These are phyloP conservation scores for Microctenopoma steveboyesi DNA, from an alignment of 2,797 vertebrate genomes.

Conservation along the genomic window DNA sequence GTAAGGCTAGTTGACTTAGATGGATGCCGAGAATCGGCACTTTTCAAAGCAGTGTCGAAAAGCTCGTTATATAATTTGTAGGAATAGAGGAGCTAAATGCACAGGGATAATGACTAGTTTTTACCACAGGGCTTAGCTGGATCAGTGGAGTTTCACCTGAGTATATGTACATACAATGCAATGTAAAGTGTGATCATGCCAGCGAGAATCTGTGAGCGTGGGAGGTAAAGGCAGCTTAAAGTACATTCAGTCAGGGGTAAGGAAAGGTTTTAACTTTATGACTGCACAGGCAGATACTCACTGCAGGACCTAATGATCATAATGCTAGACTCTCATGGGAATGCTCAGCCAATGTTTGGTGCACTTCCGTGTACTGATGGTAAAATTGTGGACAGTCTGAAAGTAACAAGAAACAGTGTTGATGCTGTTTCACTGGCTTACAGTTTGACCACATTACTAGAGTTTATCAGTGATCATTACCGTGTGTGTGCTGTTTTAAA, in stretches of 20 bases:
- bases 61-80: not conserved
- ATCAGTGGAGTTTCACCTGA: not conserved
- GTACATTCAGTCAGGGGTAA: not conserved
- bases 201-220: not conserved
- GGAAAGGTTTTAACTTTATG: slow-evolving; percentile 4
- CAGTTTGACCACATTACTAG: too few relatives aligned
- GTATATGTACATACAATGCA: not conserved
- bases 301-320: not conserved
- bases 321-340: not conserved
- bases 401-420: not conserved
- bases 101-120: not conserved
- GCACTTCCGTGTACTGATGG: not conserved
- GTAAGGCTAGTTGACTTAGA: not conserved
- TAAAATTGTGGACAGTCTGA: not conserved
- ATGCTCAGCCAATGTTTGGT: not conserved
- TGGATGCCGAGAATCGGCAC: too few relatives aligned
- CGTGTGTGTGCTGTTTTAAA: too few relatives aligned
- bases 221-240: not conserved
- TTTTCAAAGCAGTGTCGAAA: not conserved
- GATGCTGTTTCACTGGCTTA: not conserved
- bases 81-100: not conserved
- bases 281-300: not conserved
- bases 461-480: too few relatives aligned
- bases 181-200: not conserved
- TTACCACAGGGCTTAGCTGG: not conserved